Evolutionary conservation across 2,113 vertebrate genomes (phyloP), one percentile per base, ranked within the genome.

Genomic region (Poecile atricapillus): DNA sequence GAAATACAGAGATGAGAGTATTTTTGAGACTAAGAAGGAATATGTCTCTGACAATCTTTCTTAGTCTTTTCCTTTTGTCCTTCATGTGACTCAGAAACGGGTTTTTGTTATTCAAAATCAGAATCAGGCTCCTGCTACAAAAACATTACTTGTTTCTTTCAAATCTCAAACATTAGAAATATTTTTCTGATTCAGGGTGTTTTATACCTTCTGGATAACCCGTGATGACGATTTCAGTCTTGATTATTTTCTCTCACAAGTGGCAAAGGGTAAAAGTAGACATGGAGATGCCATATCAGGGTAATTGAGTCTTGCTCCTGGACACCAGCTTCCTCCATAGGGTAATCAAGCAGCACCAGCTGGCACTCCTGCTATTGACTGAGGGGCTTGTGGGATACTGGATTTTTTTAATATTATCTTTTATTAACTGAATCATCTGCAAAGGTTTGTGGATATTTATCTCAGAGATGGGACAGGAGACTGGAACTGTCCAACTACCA

Each of bases 201-300:
- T 80, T 75, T 77, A 24, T 22, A 60, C 31, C 30, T 78, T 18
- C 28, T 33, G 35, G 25, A 70, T 58, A 46, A 55, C 46, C 68
- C 31, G 47, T 1, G 0, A 15, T 11, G 43, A 19, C 30, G 12
- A 19, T 46, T 60, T 41, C 25, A 65, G 2, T n/a, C 18, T 69
- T n/a, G 15, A 41, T 71, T 10, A 6, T 62, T 92, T 65, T 49
- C 6, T 74, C 20, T 58, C 17, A 43, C 16, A 35, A 39, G 25
- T 43, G n/a, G 53, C 1, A 2, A 33, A 60, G 59, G 19, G 30
- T 55, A 82, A 23, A 41, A 62, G 22, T 12, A n/a, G 67, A 24
- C 4, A 4, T 10, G 7, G 17, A 60, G 64, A 15, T 17, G 5
- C 0, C 1, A 5, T 16, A 20, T 33, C 28, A 50, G 37, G 7